Evolutionary conservation across 2,888 invertebrate genomes (phyloP).

Genomic region (Pinctada fucata): DNA sequence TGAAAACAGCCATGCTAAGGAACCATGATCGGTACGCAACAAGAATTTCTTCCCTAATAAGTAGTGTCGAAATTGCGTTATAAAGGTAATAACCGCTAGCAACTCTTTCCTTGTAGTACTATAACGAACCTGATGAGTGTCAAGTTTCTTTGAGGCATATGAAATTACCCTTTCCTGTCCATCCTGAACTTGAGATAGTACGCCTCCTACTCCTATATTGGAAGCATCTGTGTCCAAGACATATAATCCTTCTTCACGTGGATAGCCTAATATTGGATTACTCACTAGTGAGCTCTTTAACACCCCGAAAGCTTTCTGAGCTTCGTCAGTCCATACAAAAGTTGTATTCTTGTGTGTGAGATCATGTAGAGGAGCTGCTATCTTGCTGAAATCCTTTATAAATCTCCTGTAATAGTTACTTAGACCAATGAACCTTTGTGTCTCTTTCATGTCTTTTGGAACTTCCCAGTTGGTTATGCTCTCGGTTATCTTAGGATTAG

Average conservation of each 20-base stretch:
- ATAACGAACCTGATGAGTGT: background rate
- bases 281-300: no score
- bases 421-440: no score
- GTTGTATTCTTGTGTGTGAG: no score
- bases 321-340: no score
- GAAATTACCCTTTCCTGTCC: background rate
- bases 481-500: no score
- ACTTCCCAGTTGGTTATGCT: no score
- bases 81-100: constrained; percentile 12
- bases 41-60: constrained; percentile 8
- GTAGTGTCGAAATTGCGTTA: constrained; percentile 10
- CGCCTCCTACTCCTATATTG: constrained; percentile 7
- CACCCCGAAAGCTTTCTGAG: no score
- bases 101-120: constrained; percentile 12
- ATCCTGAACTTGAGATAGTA: constrained; percentile 12
- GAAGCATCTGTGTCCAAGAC: constrained; percentile 24
- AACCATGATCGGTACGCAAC: constrained; percentile 3
- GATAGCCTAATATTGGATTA: constrained; percentile 11
- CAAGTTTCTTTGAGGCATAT: background rate
- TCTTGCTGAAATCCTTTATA: no score
- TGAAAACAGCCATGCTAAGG: background rate
- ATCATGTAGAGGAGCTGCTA: no score
- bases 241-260: background rate
- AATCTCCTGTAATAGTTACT: no score
- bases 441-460: constrained; percentile 9